Percentiles rank a stretch among this genome's conserved stretches.
Conservation (phyloP, 1,140 invertebrate genomes). For the Andrena cerasifolii region DNA sequence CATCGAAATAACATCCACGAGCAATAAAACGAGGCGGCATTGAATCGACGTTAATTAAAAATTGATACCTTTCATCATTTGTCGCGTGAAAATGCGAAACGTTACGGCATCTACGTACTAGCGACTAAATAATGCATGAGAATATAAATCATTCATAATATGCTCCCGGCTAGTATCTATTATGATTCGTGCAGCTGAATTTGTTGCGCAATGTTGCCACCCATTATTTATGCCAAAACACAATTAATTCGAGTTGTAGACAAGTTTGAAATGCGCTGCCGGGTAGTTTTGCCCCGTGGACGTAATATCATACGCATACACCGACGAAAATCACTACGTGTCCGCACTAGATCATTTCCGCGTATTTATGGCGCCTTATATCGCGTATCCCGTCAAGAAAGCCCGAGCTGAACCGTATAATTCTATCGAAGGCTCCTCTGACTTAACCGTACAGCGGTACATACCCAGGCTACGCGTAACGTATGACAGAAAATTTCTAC, state of each 20-base stretch:
- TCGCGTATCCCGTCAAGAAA: conserved; percentile 9
- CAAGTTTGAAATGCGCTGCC: conserved; percentile 3
- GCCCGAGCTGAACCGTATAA: background rate
- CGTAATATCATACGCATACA: background rate
- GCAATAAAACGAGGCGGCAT: too few species aligned
- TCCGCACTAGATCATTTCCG: conserved; percentile 3
- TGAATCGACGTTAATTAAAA: background rate
- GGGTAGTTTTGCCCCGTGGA: background rate
- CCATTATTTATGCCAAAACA: conserved; percentile 14
- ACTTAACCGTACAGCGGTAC: background rate
- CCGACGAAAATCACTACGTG: conserved; percentile 17
- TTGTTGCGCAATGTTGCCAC: background rate
- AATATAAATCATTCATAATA: conserved; percentile 1
- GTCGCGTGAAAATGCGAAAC: background rate
- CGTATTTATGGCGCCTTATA: conserved; percentile 12
- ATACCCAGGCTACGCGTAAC: too few species aligned
- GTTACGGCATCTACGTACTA: background rate
- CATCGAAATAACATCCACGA: too few species aligned
- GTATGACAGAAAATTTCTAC: too few species aligned
- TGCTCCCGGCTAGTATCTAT: background rate
- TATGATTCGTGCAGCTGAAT: background rate
- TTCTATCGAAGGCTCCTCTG: background rate
- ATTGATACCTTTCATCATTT: background rate
- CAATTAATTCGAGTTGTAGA: conserved; percentile 26
- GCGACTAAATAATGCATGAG: background rate